Conservation (phyloP, 2,888 invertebrate genomes). For the Ptychoptera contaminata region DNA sequence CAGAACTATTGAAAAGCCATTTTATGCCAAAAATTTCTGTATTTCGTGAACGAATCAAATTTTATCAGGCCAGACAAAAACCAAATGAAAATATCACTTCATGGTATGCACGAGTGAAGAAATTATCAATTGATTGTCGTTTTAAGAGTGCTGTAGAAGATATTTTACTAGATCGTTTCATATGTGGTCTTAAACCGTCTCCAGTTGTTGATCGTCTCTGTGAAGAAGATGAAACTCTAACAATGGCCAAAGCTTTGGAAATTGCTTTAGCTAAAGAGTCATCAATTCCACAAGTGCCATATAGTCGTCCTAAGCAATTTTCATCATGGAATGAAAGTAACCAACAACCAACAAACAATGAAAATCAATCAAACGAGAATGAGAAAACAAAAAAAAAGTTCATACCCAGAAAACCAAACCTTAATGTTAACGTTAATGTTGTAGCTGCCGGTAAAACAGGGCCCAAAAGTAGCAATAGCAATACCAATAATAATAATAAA, state of each 20-base stretch:
- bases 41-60: conserved; percentile 11
- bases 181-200: conserved; percentile 3
- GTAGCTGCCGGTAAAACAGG: no score
- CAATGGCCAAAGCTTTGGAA: conserved; percentile 5
- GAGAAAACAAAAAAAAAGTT: no score
- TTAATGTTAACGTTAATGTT: no score
- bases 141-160: conserved; percentile 10
- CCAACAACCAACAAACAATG: no score
- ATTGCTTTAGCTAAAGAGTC: conserved; percentile 5
- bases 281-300: background rate
- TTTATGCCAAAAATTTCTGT: conserved; percentile 10
- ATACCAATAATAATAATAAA: no score
- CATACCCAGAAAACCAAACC: no score
- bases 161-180: conserved; percentile 6
- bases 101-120: conserved; percentile 13
- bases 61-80: conserved; percentile 13
- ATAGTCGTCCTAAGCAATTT: no score
- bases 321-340: no score
- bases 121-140: conserved; percentile 13
- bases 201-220: conserved; percentile 7
- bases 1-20: conserved; percentile 7
- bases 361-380: no score
- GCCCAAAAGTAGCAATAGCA: no score
- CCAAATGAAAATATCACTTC: conserved; percentile 9
- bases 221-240: conserved; percentile 8